phyloP scores from a whole-genome alignment of 37 sponge, comb jelly and placozoan species.

The Hormiphora californensis region DNA sequence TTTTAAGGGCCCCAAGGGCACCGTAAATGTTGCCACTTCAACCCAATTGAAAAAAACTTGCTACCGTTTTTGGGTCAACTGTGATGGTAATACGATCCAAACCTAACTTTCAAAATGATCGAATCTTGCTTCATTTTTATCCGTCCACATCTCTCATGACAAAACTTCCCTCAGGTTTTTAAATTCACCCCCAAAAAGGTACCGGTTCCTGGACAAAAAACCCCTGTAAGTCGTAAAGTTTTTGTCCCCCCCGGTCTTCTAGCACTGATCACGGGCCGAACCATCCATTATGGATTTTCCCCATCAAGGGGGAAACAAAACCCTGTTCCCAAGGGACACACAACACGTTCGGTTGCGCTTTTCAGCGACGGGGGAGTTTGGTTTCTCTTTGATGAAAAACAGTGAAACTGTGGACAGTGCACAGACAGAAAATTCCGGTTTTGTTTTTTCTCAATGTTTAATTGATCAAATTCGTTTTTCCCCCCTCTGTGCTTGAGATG shows the following conservation, averaged over 20 bases:
- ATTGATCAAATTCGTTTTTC: neutral
- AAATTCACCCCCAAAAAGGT: conserved; percentile 90
- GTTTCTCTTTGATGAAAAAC: conserved; percentile 94
- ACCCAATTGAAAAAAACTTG: conserved; percentile 95
- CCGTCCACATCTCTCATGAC: neutral
- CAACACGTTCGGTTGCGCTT: conserved; percentile 82
- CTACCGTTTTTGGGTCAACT: conserved; percentile 39
- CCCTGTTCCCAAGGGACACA: conserved; percentile 85
- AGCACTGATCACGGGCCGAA: conserved; percentile 88
- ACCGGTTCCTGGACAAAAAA: conserved; percentile 94
- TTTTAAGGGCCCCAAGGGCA: conserved; percentile 93
- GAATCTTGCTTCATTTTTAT: neutral
- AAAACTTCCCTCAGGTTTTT: conserved; percentile 77
- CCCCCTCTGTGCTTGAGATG: neutral
- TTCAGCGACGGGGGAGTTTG: conserved; percentile 78
- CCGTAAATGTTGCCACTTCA: conserved; percentile 83
- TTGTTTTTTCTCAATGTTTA: neutral
- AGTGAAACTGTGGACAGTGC: conserved; percentile 88
- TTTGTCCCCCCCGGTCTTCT: conserved; percentile 88
- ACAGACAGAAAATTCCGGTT: conserved; percentile 89
- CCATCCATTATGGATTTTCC: conserved; percentile 93
- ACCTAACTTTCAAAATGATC: neutral
- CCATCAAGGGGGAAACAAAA: conserved; percentile 90
- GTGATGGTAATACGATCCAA: neutral
- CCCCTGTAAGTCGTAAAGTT: conserved; percentile 74